A percentile compares a stretch with the other conserved stretches of the same genome.
These are phyloP conservation scores for Diarsia rubi DNA, from an alignment of 2,888 invertebrate species.

Conservation along the genomic window DNA sequence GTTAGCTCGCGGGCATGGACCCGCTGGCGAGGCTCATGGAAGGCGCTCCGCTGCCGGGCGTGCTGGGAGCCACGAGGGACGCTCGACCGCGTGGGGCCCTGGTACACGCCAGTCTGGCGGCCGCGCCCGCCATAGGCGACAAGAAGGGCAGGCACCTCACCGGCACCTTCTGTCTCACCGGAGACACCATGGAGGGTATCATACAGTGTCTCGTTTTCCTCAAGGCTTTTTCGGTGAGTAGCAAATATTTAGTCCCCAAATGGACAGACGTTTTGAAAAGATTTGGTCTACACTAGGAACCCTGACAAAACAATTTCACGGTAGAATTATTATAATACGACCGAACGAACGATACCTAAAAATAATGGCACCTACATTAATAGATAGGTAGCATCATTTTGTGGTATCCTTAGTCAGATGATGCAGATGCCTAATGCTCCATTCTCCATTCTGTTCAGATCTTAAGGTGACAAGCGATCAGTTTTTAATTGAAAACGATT, in stretches of 20 bases:
- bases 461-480: conserved; percentile 59
- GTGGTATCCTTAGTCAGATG: not conserved
- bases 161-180: conserved; percentile 97
- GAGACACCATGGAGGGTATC: conserved; percentile 98
- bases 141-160: conserved; percentile 96
- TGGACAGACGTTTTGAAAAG: not conserved
- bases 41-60: conserved; percentile 92
- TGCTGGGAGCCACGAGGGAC: conserved; percentile 89
- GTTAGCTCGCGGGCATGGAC: conserved; percentile 92
- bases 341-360: no score
- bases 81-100: conserved; percentile 93
- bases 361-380: not conserved
- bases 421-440: conserved; percentile 43
- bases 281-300: not conserved
- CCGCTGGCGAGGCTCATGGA: conserved; percentile 95
- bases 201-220: conserved; percentile 98
- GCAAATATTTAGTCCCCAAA: not conserved
- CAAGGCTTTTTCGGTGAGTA: conserved; percentile 97
- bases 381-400: no score
- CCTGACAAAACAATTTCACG: not conserved
- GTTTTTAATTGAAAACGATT: conserved; percentile 66
- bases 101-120: conserved; percentile 94
- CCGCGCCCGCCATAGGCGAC: conserved; percentile 93
- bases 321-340: conserved; percentile 1
- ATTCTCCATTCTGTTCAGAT: conserved; percentile 51